These are phyloP conservation scores for Lophius piscatorius DNA, from an alignment of 2,113 vertebrate genomes.

Conservation along the genomic window DNA sequence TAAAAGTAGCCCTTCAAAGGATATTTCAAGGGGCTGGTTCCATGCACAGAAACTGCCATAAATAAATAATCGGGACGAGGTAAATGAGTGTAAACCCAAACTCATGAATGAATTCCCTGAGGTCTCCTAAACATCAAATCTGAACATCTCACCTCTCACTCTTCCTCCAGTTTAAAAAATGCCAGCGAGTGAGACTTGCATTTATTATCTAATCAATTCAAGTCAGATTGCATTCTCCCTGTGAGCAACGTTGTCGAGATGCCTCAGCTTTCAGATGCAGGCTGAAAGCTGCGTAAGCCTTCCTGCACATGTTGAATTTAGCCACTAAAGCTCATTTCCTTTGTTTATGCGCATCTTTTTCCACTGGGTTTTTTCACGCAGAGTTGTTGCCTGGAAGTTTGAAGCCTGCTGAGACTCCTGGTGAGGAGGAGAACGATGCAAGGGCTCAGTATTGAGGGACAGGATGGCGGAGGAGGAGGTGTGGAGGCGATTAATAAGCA, in stretches of 20 bases:
- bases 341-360: slow-evolving; percentile 35
- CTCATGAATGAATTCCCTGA: slow-evolving; percentile 4
- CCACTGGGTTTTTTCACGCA: slow-evolving; percentile 20
- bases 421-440: slow-evolving; percentile 36
- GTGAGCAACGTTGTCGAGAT: slow-evolving; percentile 20
- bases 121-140: not conserved
- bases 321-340: slow-evolving; percentile 46
- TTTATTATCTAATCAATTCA: slow-evolving; percentile 48
- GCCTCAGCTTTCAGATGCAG: too few species aligned
- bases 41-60: not conserved
- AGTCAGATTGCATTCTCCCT: slow-evolving; percentile 38
- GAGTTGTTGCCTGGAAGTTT: not conserved
- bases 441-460: slow-evolving; percentile 49
- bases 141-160: slow-evolving; percentile 18
- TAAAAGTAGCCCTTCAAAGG: too few species aligned
- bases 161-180: slow-evolving; percentile 2
- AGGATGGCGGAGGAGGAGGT: slow-evolving; percentile 25
- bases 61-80: too few species aligned
- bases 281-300: slow-evolving; percentile 33
- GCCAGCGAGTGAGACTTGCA: slow-evolving; percentile 16
- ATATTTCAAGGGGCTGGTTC: too few species aligned
- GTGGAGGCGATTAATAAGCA: slow-evolving; percentile 73
- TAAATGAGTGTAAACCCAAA: not conserved
- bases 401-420: too few species aligned
- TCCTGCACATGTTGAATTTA: slow-evolving; percentile 32